These are phyloP conservation scores for Thunnus thynnus DNA, from an alignment of 2,113 vertebrate genomes.

Conservation along the genomic window DNA sequence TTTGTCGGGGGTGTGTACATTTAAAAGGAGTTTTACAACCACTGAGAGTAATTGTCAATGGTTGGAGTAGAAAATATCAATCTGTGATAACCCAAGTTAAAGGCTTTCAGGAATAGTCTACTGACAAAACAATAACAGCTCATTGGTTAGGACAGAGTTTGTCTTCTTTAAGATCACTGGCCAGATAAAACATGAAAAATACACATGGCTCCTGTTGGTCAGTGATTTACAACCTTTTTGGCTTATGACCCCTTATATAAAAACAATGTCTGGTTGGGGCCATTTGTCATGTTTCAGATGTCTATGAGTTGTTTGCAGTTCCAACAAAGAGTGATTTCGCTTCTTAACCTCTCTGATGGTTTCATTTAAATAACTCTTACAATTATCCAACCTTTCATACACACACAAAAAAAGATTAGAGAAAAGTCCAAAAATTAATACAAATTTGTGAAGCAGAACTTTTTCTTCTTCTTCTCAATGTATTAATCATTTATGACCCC, in stretches of 20 bases:
- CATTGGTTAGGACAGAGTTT: no score
- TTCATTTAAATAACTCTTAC: not conserved
- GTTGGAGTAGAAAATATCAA: no score
- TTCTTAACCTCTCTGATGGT: not conserved
- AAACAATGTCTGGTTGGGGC: not conserved
- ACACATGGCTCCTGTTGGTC: no score
- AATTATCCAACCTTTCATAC: constrained; percentile 5
- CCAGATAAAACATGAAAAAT: not conserved
- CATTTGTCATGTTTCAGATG: not conserved
- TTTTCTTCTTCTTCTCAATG: not conserved
- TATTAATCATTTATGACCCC: not conserved
- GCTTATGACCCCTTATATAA: not conserved
- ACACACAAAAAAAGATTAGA: not conserved
- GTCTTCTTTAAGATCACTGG: not conserved
- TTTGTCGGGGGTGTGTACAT: no score
- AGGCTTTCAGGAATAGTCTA: no score
- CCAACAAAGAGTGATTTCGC: no score
- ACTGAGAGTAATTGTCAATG: no score
- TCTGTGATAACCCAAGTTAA: no score
- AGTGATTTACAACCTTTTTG: not conserved
- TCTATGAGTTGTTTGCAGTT: not conserved
- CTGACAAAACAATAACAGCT: no score
- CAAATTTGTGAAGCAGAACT: not conserved
- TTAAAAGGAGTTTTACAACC: no score
- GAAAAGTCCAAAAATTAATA: not conserved